Conservation (phyloP, 2,888 invertebrate genomes). For the Sminthurides aquaticus region DNA sequence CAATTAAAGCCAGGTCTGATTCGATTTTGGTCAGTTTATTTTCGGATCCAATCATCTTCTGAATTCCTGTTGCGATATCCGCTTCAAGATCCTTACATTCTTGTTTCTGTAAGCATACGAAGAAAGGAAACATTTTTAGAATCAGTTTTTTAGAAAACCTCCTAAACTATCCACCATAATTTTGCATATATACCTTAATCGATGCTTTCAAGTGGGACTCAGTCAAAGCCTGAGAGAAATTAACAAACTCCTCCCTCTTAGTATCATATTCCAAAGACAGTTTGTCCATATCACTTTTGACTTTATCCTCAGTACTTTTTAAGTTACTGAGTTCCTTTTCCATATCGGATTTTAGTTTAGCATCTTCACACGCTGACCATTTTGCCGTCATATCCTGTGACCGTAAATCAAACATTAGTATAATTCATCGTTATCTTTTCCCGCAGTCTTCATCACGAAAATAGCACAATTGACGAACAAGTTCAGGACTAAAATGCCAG, state of each 20-base stretch:
- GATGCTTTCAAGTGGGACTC: too few species aligned
- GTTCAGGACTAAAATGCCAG: neutral
- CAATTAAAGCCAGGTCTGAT: slow-evolving; percentile 38
- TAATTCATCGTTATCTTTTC: neutral
- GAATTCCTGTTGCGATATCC: slow-evolving; percentile 35
- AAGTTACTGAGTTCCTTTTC: slow-evolving; percentile 28
- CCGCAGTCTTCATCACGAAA: too few species aligned
- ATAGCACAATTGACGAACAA: too few species aligned
- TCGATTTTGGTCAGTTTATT: slow-evolving; percentile 38
- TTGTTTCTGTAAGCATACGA: slow-evolving; percentile 18
- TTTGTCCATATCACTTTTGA: slow-evolving; percentile 27
- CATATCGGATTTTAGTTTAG: slow-evolving; percentile 20
- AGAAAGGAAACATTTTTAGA: neutral
- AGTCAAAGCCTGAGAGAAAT: slow-evolving; percentile 24
- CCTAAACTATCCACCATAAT: neutral
- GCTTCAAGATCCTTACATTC: slow-evolving; percentile 33
- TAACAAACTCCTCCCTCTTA: slow-evolving; percentile 28
- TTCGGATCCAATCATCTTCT: slow-evolving; percentile 35
- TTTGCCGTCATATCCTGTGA: slow-evolving; percentile 33
- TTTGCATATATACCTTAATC: too few species aligned
- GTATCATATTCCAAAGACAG: slow-evolving; percentile 29
- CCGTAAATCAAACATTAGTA: neutral
- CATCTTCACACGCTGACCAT: slow-evolving; percentile 26
- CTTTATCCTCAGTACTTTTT: slow-evolving; percentile 25
- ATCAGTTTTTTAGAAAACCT: neutral